Evolutionary conservation across 2,888 invertebrate genomes (phyloP), one percentile per base, ranked within the genome.

Genomic region (Meganola albula): DNA sequence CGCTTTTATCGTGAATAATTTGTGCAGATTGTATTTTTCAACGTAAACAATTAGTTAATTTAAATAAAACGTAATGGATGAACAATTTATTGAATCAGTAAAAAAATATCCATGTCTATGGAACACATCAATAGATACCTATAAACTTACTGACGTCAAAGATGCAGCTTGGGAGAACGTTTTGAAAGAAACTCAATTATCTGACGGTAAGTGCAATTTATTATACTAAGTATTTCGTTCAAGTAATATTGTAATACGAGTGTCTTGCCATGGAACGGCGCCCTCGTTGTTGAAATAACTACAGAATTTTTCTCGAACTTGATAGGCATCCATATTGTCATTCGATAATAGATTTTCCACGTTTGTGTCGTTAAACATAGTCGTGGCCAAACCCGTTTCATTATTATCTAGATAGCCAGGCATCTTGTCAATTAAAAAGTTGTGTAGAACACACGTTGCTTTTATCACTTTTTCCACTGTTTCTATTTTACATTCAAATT

Each of bases 61-160:
- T 30, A 30, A 30, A 30, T 30, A 30, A 30, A 37, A 37, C 37
- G 32, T 41, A 41, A 42, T 42, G 41, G 32, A 42, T 37, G 46
- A 46, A 42, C 33, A 46, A 35, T 40, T 46, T 36, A 46, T 46
- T 34, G 40, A 46, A 37, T 33, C 32, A 24, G 46, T 46, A 36
- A 46, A 43, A 43, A 46, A 46, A 40, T 46, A 38, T 40, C 40
- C 40, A 31, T 40, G 44, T 36, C 32, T 40, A 27, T 41, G 41
- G 41, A 35, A 41, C 37, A 44, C 38, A 35, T 35, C 35, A 34
- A 33, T 40, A 42, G 37, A 37, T 31, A 32, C 32, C 27, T 42
- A 45, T 33, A 41, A 42, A 45, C 26, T 28, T 31, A 39, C 30
- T 42, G 27, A 27, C 16, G 18, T 18, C 16, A 27, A 27, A 27